phyloP scores from a whole-genome alignment of 1,140 invertebrate genomes.

The Caenorhabditis tropicalis region DNA sequence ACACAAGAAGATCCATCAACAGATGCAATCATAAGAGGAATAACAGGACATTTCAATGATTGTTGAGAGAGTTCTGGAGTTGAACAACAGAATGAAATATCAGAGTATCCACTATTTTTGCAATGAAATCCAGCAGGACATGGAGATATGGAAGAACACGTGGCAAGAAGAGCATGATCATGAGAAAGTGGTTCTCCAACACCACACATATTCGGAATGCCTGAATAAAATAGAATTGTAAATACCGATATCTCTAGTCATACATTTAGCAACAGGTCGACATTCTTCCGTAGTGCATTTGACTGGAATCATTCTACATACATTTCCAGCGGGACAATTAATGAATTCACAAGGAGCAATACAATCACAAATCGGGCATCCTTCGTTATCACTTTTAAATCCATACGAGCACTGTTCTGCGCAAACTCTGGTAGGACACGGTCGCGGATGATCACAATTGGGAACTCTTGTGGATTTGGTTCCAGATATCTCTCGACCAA shows the following conservation, averaged over 20 bases:
- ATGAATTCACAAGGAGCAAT: conserved; percentile 56
- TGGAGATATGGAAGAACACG: conserved; percentile 40
- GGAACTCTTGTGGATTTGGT: conserved; percentile 54
- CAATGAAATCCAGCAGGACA: conserved; percentile 67
- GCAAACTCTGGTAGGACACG: conserved; percentile 59
- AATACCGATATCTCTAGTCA: background rate
- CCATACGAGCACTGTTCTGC: conserved; percentile 57
- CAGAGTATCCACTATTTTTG: conserved; percentile 60
- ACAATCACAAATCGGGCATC: conserved; percentile 61
- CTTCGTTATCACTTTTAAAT: conserved; percentile 56
- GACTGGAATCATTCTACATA: conserved; percentile 55
- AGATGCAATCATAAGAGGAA: conserved; percentile 51
- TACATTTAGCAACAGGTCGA: conserved; percentile 60
- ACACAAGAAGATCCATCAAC: conserved; percentile 55
- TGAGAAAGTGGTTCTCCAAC: conserved; percentile 62
- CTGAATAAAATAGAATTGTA: conserved; percentile 53
- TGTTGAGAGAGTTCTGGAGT: conserved; percentile 52
- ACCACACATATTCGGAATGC: conserved; percentile 64
- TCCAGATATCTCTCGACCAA: conserved; percentile 60
- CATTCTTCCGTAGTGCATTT: conserved; percentile 58
- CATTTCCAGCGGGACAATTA: conserved; percentile 59
- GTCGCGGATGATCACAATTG: conserved; percentile 61
- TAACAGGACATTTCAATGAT: conserved; percentile 56
- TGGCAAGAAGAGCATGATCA: conserved; percentile 39
- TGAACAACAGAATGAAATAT: conserved; percentile 63